Evolutionary conservation across 2,113 vertebrate species (phyloP).

Genomic region (Amblyornis subalaris): DNA sequence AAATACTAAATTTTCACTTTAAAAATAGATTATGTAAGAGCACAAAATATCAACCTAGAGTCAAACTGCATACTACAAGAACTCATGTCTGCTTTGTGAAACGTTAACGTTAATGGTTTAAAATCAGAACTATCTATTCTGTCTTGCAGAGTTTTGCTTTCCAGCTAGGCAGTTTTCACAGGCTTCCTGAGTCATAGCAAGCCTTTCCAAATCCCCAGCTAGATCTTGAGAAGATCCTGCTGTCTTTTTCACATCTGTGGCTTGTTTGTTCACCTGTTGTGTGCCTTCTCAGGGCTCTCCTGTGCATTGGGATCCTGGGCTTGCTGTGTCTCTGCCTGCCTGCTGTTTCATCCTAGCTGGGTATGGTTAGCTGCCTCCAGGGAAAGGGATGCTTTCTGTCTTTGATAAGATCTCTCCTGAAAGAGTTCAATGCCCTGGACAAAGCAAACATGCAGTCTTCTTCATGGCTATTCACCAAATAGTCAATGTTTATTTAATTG

Average conservation of each 20-base stretch:
- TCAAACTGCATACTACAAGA: not conserved
- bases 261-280: not conserved
- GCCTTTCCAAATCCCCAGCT: not conserved
- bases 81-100: not conserved
- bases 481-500: not conserved
- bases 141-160: not conserved
- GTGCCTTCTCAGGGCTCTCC: not conserved
- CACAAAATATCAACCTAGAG: not conserved
- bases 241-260: not conserved
- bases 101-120: not conserved
- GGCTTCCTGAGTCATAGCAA: not conserved
- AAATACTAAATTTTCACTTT: not conserved
- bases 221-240: not conserved
- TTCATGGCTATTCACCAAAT: not conserved
- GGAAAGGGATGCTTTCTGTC: not conserved
- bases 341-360: not conserved
- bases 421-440: not conserved
- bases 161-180: not conserved
- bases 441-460: not conserved
- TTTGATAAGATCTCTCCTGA: not conserved
- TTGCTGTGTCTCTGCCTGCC: not conserved
- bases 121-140: not conserved
- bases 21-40: not conserved
- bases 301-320: not conserved
- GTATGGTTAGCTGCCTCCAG: not conserved